phyloP scores from a whole-genome alignment of 2,113 vertebrate genomes.

The Cathartes aura region DNA sequence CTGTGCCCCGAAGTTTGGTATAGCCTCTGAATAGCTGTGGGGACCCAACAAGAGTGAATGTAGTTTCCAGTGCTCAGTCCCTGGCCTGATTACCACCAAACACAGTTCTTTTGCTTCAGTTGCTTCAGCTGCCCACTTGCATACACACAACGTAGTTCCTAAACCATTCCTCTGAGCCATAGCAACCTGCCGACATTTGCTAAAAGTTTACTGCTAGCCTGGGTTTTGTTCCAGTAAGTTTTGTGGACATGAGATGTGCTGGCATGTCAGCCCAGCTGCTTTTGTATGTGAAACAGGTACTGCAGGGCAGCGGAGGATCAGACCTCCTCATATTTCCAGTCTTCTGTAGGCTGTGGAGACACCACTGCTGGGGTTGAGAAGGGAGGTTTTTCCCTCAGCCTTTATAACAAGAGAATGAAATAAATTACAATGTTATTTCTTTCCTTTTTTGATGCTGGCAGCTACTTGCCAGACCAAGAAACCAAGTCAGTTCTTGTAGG shows the following conservation, averaged over 20 bases:
- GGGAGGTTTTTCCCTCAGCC: neutral
- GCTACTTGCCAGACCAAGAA: neutral
- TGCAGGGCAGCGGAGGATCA: neutral
- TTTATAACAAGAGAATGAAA: neutral
- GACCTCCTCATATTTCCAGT: neutral
- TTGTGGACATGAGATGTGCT: neutral
- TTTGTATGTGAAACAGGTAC: neutral
- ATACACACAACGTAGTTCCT: rapidly evolving
- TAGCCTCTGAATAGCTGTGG: neutral
- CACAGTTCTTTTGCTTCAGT: neutral
- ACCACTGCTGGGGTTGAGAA: neutral
- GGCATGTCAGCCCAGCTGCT: neutral
- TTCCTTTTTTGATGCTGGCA: neutral
- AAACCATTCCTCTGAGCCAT: neutral
- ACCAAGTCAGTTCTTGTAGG: neutral
- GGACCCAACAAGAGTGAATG: neutral
- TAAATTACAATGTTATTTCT: neutral
- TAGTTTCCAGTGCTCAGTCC: neutral
- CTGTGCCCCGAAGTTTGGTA: neutral
- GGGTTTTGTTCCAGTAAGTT: neutral
- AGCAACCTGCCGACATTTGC: neutral
- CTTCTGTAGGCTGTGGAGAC: neutral
- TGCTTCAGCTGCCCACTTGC: neutral
- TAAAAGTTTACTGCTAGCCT: neutral
- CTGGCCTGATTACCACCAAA: neutral